These are phyloP conservation scores for Ceyx erithaca DNA, from an alignment of 2,797 vertebrate species.

Conservation along the genomic window DNA sequence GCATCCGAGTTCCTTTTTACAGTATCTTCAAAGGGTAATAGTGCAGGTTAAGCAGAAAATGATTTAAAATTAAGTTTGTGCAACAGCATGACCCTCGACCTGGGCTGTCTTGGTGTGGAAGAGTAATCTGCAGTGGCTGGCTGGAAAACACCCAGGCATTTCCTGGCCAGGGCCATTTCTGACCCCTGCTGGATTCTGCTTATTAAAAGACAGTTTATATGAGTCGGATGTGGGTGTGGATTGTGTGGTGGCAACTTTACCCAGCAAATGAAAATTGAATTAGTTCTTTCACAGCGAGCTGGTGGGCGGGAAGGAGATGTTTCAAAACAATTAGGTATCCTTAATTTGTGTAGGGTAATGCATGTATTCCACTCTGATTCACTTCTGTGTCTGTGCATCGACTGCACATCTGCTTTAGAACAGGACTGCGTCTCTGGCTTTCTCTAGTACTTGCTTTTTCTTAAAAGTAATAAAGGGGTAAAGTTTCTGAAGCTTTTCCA, in stretches of 20 bases:
- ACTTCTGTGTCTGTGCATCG: not conserved
- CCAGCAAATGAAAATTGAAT: constrained; percentile 57
- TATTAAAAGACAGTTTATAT: constrained; percentile 50
- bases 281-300: constrained; percentile 13
- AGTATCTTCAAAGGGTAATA: not conserved
- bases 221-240: constrained; percentile 63
- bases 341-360: not conserved
- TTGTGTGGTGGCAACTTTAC: constrained; percentile 32
- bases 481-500: not conserved
- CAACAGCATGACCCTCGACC: not conserved
- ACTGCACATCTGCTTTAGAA: not conserved
- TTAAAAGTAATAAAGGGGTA: not conserved
- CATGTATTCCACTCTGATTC: constrained; percentile 6
- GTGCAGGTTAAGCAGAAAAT: not conserved
- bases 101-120: not conserved
- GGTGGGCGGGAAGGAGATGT: constrained; percentile 42
- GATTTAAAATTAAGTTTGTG: not conserved
- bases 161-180: constrained; percentile 55
- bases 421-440: not conserved
- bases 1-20: not conserved
- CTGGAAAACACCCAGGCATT: constrained; percentile 45
- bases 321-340: constrained; percentile 36
- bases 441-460: not conserved
- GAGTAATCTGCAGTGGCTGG: not conserved
- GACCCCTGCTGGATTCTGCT: constrained; percentile 61